Base-by-base conservation (phyloP, 2,113 vertebrate species). In the Austrofundulus limnaeus region DNA sequence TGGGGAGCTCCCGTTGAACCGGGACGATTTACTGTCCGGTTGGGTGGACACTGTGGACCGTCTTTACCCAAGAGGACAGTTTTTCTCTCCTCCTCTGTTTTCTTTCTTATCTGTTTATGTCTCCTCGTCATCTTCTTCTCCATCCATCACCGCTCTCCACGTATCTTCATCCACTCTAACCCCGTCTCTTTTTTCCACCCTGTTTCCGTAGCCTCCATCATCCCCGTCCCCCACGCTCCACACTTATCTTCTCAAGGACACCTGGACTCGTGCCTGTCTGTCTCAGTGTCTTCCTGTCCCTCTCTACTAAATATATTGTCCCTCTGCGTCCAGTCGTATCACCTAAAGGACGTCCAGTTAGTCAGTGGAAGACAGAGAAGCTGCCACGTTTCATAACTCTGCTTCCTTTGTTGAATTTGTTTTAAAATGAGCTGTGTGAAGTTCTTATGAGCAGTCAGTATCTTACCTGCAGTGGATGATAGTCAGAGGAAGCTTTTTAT, bases 231-330 rank as follows among this genome's bases (percentile, higher is more conserved):
- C 54, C 77, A 45, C 70, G 71, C 60, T 72, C 69, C 20, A 61
- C 70, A 43, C 56, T 83, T 80, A 69, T 85, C 83, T 78, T 82
- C 72, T 87, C 87, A 89, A 89, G 87, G 87, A 79, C 85, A 87
- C 86, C 73, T 79, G 69, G 61, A 47, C 72, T 78, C 72, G 47
- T 73, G 31, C 67, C 64, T 51, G 48, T 78, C 66, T 78, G 59
- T 60, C 39, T 78, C 39, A 2, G 37, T 57, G 48, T 56, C 47
- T 52, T 53, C 31, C 51, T 57, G 45, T 79, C 77, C 62, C 56
- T 63, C 70, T 49, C 19, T 66, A 6, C 70, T 66, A 7, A 55
- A 52, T 25, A 38, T 61, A 55, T 81, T 66, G 56, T 19, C 58
- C 64, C 63, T 17, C 38, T n/a, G 56, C 69, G 77, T 80, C 74